Evolutionary conservation across 2,888 invertebrate genomes (phyloP).

Genomic region (Pharmacophagus antenor): DNA sequence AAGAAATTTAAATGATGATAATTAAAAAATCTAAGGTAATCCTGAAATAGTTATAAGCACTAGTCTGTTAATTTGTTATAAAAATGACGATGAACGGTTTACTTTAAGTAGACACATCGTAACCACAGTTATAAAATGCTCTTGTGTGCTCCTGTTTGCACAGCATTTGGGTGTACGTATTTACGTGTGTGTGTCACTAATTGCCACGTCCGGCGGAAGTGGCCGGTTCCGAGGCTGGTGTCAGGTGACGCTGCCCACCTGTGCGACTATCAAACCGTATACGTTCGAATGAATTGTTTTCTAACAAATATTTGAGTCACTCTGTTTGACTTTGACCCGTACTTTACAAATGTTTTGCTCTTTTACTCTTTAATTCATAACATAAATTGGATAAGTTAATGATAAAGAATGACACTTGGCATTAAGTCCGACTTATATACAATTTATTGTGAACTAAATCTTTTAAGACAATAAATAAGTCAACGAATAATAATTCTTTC

Average conservation of each 20-base stretch:
- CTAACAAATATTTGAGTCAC: conserved; percentile 24
- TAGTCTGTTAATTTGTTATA: neutral
- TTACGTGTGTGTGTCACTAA: conserved; percentile 69
- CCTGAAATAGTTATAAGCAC: too few species aligned
- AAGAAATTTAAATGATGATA: too few species aligned
- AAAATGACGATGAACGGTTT: neutral
- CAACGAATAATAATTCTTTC: too few species aligned
- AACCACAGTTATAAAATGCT: conserved; percentile 33
- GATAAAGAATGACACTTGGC: too few species aligned
- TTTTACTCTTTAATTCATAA: neutral
- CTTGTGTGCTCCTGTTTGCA: conserved; percentile 54
- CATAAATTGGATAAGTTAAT: neutral
- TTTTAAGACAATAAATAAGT: too few species aligned
- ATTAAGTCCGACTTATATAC: too few species aligned
- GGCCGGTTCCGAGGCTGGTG: conserved; percentile 74
- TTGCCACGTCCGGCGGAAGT: conserved; percentile 78
- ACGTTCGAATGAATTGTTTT: conserved; percentile 34
- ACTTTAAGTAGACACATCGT: conserved; percentile 17
- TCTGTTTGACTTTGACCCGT: conserved; percentile 10
- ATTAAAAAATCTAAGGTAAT: too few species aligned
- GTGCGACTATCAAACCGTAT: conserved; percentile 42
- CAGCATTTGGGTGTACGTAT: neutral
- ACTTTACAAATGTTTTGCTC: conserved; percentile 7
- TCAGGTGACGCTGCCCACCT: conserved; percentile 72
- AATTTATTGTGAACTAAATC: too few species aligned